A percentile compares a stretch with the other conserved stretches of the same genome.
Evolutionary conservation across 2,113 vertebrate genomes (phyloP).

Genomic region (Apaloderma vittatum): DNA sequence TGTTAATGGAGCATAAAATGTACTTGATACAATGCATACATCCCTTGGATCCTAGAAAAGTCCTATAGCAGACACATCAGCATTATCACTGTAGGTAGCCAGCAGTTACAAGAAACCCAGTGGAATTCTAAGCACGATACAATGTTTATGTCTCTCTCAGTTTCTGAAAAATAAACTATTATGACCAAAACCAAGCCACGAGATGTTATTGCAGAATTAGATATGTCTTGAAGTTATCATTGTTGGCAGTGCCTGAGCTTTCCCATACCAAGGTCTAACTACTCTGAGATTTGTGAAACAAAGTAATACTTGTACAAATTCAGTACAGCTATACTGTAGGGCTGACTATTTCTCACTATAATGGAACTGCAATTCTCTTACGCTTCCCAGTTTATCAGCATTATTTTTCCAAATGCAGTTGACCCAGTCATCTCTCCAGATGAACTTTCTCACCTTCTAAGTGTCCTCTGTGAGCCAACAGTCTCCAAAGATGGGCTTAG

Average conservation of each 20-base stretch:
- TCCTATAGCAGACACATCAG: neutral
- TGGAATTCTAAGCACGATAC: neutral
- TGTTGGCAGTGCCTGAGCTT: neutral
- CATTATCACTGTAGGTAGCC: neutral
- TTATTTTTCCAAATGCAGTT: neutral
- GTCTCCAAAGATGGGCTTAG: neutral
- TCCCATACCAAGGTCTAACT: neutral
- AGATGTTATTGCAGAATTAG: neutral
- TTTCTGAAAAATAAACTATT: neutral
- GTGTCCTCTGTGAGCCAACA: neutral
- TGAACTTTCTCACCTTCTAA: neutral
- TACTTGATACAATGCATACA: neutral
- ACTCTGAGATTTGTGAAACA: neutral
- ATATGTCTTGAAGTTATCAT: neutral
- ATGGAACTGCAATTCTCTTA: neutral
- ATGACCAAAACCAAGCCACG: neutral
- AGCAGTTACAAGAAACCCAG: neutral
- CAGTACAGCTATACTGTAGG: neutral
- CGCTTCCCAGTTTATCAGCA: neutral
- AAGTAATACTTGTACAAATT: neutral
- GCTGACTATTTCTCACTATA: neutral
- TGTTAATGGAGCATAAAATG: neutral
- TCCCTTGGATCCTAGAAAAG: neutral
- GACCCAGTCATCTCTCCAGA: neutral
- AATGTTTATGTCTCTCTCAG: neutral